Conservation (phyloP, 2,797 vertebrate species). For the Chelon auratus region DNA sequence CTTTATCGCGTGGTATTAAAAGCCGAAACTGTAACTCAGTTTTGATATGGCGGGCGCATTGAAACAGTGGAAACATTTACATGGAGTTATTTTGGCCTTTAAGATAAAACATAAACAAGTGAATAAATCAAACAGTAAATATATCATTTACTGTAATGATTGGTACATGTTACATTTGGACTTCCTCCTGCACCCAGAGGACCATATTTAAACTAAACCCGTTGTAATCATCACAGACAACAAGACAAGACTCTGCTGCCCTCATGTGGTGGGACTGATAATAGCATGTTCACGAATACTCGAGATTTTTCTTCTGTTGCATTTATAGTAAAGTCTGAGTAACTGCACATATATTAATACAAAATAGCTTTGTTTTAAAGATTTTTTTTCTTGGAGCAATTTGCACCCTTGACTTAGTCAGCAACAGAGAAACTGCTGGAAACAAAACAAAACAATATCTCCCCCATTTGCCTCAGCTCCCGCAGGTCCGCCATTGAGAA, state of each 20-base stretch:
- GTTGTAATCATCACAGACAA: background rate
- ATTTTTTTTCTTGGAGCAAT: background rate
- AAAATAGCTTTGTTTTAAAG: too few relatives aligned
- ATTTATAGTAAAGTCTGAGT: too few relatives aligned
- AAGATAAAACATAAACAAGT: too few relatives aligned
- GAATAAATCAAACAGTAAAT: too few relatives aligned
- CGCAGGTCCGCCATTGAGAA: background rate
- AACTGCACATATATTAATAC: too few relatives aligned
- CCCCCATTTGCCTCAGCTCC: background rate
- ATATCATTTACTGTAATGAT: too few relatives aligned
- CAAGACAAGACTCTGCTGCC: conserved; percentile 47
- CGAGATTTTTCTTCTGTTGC: too few relatives aligned
- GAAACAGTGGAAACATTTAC: too few relatives aligned
- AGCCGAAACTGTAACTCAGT: too few relatives aligned
- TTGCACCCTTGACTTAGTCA: background rate
- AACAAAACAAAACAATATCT: background rate
- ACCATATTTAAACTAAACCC: conserved; percentile 28
- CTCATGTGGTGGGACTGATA: conserved; percentile 38
- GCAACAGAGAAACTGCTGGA: background rate
- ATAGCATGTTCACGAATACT: background rate
- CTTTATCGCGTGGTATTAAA: too few relatives aligned
- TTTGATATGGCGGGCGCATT: background rate
- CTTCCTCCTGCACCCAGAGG: conserved; percentile 3
- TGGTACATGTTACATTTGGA: background rate
- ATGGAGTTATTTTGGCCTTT: too few relatives aligned